These are phyloP conservation scores for Xestia rhomboidea DNA, from an alignment of 2,888 invertebrate genomes.

Conservation along the genomic window DNA sequence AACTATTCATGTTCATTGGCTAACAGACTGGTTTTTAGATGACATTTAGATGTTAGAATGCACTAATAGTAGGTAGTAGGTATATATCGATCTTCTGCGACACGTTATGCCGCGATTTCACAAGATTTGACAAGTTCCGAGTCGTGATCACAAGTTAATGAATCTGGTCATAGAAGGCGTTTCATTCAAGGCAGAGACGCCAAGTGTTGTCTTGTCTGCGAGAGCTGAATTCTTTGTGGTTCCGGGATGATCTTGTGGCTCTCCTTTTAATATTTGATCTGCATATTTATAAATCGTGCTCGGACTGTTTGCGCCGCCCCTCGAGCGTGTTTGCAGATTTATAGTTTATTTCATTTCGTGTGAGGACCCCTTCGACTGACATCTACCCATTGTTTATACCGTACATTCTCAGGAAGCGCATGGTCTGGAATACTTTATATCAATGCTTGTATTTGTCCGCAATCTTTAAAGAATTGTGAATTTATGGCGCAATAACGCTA, in stretches of 20 bases:
- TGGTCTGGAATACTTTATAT: conserved; percentile 60
- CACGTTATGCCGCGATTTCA: background rate
- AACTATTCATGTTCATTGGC: background rate
- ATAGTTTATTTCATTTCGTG: conserved; percentile 81
- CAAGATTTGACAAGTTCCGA: background rate
- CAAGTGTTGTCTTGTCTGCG: conserved; percentile 35
- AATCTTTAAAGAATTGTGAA: conserved; percentile 58
- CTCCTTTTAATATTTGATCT: conserved; percentile 87
- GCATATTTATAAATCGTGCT: conserved; percentile 85
- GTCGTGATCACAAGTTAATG: background rate
- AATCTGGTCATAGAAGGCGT: background rate
- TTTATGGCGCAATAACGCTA: conserved; percentile 62
- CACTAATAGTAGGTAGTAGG: background rate
- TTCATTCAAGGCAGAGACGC: background rate
- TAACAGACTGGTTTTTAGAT: conserved; percentile 12
- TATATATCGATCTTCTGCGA: background rate
- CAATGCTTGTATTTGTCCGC: conserved; percentile 48
- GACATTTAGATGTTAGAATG: background rate
- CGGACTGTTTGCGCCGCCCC: conserved; percentile 73
- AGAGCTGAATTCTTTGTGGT: conserved; percentile 61
- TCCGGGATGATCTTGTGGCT: conserved; percentile 81
- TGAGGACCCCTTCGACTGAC: conserved; percentile 61
- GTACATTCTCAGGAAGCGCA: conserved; percentile 55
- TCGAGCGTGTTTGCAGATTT: conserved; percentile 79
- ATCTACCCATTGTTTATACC: conserved; percentile 62